A percentile compares a stretch with the other conserved stretches of the same genome.
These are phyloP conservation scores for Syndactyla subalaris DNA, from an alignment of 2,797 vertebrate species.

Conservation along the genomic window DNA sequence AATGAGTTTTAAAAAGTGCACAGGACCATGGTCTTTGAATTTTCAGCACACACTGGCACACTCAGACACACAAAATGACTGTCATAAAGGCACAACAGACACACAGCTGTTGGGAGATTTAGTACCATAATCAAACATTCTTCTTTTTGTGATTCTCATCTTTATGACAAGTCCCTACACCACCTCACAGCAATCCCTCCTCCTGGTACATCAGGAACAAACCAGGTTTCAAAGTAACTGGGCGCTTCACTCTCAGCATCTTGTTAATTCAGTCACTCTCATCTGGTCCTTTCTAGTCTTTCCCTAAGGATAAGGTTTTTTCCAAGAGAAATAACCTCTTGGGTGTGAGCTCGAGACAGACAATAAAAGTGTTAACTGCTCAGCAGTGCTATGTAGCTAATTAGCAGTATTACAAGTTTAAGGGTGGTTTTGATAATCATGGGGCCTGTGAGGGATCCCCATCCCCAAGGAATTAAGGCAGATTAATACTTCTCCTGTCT, in stretches of 20 bases:
- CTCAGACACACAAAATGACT: neutral
- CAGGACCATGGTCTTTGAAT: neutral
- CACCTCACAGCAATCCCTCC: neutral
- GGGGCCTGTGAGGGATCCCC: neutral
- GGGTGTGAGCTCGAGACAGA: conserved; percentile 30
- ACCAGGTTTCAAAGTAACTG: neutral
- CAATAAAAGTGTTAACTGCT: conserved; percentile 50
- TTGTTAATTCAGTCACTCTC: conserved; percentile 16
- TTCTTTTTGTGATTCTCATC: neutral
- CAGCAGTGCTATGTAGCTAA: neutral
- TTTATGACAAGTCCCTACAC: neutral
- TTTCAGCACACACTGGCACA: neutral
- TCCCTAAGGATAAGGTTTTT: neutral
- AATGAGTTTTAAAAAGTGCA: neutral
- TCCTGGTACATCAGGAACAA: neutral
- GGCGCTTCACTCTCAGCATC: neutral
- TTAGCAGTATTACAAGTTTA: conserved; percentile 50
- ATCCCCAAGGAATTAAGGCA: neutral
- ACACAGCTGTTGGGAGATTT: neutral
- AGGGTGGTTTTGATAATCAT: conserved; percentile 7
- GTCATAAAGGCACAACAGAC: neutral
- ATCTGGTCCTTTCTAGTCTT: neutral
- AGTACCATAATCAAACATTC: neutral
- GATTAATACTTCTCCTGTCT: neutral
- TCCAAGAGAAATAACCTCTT: conserved; percentile 24